Percentiles rank a stretch among this genome's conserved stretches.
These are phyloP conservation scores for Halcyon badia DNA, from an alignment of 2,797 vertebrate species.

Conservation along the genomic window DNA sequence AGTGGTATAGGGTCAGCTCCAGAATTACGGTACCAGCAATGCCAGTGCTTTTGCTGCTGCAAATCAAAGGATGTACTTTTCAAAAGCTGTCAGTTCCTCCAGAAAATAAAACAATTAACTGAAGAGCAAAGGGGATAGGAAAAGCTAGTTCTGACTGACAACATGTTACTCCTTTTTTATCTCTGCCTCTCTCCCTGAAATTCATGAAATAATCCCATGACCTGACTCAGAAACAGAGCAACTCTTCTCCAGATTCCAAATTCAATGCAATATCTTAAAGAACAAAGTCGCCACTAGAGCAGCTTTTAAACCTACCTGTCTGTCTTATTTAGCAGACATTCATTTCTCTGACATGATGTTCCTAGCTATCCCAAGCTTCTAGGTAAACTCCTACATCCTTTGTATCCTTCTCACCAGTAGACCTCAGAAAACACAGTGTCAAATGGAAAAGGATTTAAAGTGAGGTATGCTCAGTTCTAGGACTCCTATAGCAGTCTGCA, in stretches of 20 bases:
- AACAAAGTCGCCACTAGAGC: neutral
- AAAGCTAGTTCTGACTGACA: neutral
- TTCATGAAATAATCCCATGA: neutral
- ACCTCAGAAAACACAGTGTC: neutral
- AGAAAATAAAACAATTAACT: neutral
- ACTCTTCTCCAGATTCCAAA: neutral
- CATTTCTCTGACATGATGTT: neutral
- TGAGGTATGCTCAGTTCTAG: neutral
- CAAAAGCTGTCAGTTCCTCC: neutral
- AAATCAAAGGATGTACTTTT: neutral
- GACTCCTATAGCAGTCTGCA: neutral
- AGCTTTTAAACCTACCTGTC: neutral
- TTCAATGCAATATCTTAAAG: neutral
- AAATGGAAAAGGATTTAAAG: neutral
- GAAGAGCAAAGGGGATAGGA: neutral
- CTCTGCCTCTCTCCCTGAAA: neutral
- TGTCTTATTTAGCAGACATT: neutral
- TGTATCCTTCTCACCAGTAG: neutral
- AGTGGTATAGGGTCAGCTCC: neutral
- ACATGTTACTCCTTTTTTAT: neutral
- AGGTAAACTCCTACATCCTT: neutral
- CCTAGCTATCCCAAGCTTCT: neutral
- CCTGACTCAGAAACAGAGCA: neutral
- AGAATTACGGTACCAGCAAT: accelerated
- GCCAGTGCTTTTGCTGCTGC: neutral